Evolutionary conservation across 2,888 invertebrate species (phyloP), one percentile per base, ranked within the genome.

Genomic region (Drosophila histrio): DNA sequence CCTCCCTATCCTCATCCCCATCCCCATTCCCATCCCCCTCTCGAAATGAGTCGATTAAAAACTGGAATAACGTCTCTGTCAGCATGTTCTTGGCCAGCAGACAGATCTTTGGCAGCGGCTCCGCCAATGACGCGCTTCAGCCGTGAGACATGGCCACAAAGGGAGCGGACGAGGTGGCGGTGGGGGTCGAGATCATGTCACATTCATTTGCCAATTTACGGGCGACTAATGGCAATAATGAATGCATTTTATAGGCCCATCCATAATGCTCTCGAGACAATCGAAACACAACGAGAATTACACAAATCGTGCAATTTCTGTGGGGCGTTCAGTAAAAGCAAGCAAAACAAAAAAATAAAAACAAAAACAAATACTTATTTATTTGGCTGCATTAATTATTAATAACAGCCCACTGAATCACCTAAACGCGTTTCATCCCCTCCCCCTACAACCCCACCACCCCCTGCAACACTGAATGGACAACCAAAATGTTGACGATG

Each of bases 171-270:
- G 41, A 41, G 24, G 47, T 32, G 44, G 32, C 17, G 56, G 47
- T 43, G 28, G 41, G 26, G 57, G 47, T 50, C 60, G 65, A 32
- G 59, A 63, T 64, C 62, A 65, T 66, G 74, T 71, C 79, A 82
- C 88, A 90, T 89, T 87, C 79, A 82, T 89, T 89, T 72, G 62
- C 74, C 79, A 90, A 85, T 89, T 89, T 89, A 89, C 77, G 87
- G 80, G 58, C 84, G 79, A 77, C 85, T 89, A 89, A 89, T 90
- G 79, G 88, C 88, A 87, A 90, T 89, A 89, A 90, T 77, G 81
- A 87, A 86, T 84, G 85, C 79, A 89, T 77, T 89, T 89, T 89
- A 89, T 84, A 77, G 75, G 73, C 59, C 80, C 83, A 87, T 90
- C 73, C 83, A 88, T 88, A 89, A 89, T 80, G 76, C 63, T 32